Base-by-base conservation (phyloP, 2,113 vertebrate species). In the Laticauda laticaudata region DNA sequence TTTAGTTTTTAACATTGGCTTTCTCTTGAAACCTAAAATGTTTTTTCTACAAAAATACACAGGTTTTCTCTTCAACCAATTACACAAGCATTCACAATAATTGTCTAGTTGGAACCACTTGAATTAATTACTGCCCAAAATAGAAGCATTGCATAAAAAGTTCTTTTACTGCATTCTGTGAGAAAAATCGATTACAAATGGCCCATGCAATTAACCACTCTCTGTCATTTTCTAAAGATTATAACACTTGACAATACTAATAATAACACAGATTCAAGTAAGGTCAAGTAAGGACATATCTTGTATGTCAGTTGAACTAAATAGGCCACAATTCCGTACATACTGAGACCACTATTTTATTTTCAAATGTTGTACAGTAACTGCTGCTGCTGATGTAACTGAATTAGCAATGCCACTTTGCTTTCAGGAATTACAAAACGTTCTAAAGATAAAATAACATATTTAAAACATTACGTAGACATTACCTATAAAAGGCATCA, bases 211-310 rank as follows among this genome's bases (percentile, higher is more conserved):
- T 94, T 54, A 91, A 88, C 88, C 34, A 86, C 45, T 29, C 54
- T 51, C 61, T 55, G 57, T 59, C 57, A 87, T 18, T 88, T 54
- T 64, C 29, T 92, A 81, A 94, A 92, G 29, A 92, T 55, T 43
- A 5, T 87, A 90, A 90, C 89, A 90, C 61, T 51, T 89, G 85
- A 88, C 90, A 93, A 20, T 64, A n/a, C n/a, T 85, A 94, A 94
- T 57, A 94, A 89, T 57, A 93, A 10, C 45, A 93, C 56, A 92
- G 86, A 95, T 90, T 51, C 51, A 93, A 94, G 94, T 59, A 34
- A 43, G 81, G 34, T 89, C 89, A 45, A 51, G 43, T 51, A 24
- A 95, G 87, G 51, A 55, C 75, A 45, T 56, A 26, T 34, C 34
- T 91, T 86, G 3, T 88, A 55, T 92, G 59, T 53, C 54, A 75